phyloP scores from a whole-genome alignment of 1,140 invertebrate species.

The Chironomus striatipennis region DNA sequence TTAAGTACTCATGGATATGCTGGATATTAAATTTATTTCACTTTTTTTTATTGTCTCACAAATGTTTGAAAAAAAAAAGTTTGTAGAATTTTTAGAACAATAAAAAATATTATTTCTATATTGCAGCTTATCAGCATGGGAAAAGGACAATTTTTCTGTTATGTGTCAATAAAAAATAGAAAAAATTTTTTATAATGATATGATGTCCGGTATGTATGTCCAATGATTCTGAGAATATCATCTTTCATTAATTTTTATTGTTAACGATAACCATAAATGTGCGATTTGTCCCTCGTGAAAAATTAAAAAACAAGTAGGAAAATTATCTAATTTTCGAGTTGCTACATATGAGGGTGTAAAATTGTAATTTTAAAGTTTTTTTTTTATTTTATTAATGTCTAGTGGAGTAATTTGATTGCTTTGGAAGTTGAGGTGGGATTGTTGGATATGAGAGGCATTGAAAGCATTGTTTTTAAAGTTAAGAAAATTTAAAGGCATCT shows the following conservation, averaged over 20 bases:
- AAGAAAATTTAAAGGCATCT: too few relatives aligned
- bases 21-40: too few relatives aligned
- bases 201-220: not conserved
- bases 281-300: not conserved
- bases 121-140: not conserved
- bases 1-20: not conserved
- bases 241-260: not conserved
- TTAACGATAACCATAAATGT: not conserved
- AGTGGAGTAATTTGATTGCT: too few relatives aligned
- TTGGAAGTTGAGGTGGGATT: too few relatives aligned
- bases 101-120: not conserved
- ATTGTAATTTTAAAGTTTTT: too few relatives aligned
- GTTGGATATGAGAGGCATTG: too few relatives aligned
- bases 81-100: too few relatives aligned
- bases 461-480: too few relatives aligned
- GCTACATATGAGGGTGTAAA: too few relatives aligned
- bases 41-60: not conserved
- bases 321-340: too few relatives aligned
- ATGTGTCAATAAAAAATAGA: not conserved
- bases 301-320: not conserved
- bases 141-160: not conserved
- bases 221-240: not conserved
- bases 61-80: not conserved
- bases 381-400: too few relatives aligned
- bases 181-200: too few relatives aligned